phyloP scores from a whole-genome alignment of 1,140 invertebrate genomes.

The Bursaphelenchus mucronatus region DNA sequence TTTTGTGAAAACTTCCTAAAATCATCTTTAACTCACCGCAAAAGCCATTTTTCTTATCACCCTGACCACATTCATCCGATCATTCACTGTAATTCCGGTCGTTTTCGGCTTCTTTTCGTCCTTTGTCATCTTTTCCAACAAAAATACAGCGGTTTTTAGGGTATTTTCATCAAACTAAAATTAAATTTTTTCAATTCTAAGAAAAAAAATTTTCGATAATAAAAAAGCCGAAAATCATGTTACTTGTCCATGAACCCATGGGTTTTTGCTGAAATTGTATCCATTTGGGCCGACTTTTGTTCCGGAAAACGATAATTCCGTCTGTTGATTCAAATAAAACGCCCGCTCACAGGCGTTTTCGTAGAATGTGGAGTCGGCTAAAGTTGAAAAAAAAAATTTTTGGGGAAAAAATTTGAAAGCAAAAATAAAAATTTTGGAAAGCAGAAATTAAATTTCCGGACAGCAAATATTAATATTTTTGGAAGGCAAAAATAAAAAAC shows the following conservation, averaged over 20 bases:
- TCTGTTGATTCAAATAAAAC: conserved; percentile 4
- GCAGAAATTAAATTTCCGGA: too few species aligned
- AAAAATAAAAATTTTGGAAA: too few species aligned
- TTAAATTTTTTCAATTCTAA: neutral
- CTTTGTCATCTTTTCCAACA: conserved; percentile 1
- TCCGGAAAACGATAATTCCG: conserved; percentile 6
- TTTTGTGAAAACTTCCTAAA: too few species aligned
- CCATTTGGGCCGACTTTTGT: conserved; percentile 7
- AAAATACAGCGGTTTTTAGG: conserved; percentile 13
- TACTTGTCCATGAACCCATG: conserved; percentile 16
- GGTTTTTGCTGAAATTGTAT: neutral
- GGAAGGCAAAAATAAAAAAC: too few species aligned
- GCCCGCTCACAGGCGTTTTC: conserved; percentile 1
- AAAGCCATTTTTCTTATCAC: conserved; percentile 4
- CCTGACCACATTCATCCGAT: conserved; percentile 13
- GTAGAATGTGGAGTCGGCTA: neutral
- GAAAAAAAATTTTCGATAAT: too few species aligned
- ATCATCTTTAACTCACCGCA: conserved; percentile 8
- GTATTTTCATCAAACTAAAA: conserved; percentile 19
- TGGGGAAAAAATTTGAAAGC: too few species aligned
- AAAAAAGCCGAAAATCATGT: neutral
- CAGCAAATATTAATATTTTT: too few species aligned
- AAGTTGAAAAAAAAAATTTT: neutral
- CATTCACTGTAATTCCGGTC: conserved; percentile 1
- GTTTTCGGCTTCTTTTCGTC: neutral